These are phyloP conservation scores for Medauroidea extradentata DNA, from an alignment of 1,140 invertebrate species.

Conservation along the genomic window DNA sequence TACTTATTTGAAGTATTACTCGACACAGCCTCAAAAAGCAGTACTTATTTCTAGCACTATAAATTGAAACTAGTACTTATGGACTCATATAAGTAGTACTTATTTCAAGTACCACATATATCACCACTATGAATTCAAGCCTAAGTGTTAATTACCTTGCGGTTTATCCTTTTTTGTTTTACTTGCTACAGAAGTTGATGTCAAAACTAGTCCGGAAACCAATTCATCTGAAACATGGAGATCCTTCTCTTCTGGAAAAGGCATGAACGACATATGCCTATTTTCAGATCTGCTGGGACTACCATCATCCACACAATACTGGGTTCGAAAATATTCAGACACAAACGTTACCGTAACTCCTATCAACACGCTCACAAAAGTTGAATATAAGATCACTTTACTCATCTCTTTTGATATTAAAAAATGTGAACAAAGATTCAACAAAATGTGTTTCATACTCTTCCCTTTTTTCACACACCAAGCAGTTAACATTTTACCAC, in stretches of 20 bases:
- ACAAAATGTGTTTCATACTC: too few relatives aligned
- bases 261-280: conserved; percentile 25
- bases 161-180: conserved; percentile 21
- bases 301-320: conserved; percentile 14
- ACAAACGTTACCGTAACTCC: conserved; percentile 31
- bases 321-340: conserved; percentile 28
- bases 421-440: too few relatives aligned
- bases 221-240: conserved; percentile 39
- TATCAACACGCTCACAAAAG: conserved; percentile 21
- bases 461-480: too few relatives aligned
- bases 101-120: too few relatives aligned
- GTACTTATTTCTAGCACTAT: too few relatives aligned
- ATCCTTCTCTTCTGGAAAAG: conserved; percentile 33
- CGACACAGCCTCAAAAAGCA: neutral
- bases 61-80: too few relatives aligned
- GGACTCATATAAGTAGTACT: too few relatives aligned
- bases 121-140: too few relatives aligned
- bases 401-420: too few relatives aligned
- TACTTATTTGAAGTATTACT: neutral
- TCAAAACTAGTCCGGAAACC: conserved; percentile 28
- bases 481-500: too few relatives aligned
- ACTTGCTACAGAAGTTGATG: conserved; percentile 8
- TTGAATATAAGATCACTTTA: too few relatives aligned
- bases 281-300: neutral
- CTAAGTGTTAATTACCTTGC: neutral